phyloP scores from a whole-genome alignment of 2,888 invertebrate genomes.

The Thymelicus acteon region DNA sequence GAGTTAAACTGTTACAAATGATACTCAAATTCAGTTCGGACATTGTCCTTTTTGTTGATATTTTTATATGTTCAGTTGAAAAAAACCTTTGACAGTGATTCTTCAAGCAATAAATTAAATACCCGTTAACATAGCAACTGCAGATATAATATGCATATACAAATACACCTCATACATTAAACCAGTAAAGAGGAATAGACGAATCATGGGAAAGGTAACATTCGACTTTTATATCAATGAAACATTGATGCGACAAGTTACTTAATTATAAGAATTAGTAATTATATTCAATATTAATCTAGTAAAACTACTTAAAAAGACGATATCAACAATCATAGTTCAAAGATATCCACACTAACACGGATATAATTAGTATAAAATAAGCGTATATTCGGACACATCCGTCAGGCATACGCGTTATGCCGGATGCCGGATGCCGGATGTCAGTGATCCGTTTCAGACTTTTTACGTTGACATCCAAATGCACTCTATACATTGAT shows the following conservation, averaged over 20 bases:
- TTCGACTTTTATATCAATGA: slow-evolving; percentile 48
- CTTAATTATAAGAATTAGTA: slow-evolving; percentile 22
- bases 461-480: slow-evolving; percentile 70
- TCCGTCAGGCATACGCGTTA: slow-evolving; percentile 63
- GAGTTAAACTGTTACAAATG: too few relatives aligned
- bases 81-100: background rate
- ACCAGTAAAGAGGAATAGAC: slow-evolving; percentile 18
- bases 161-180: slow-evolving; percentile 4
- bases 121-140: slow-evolving; percentile 70
- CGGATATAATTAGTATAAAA: slow-evolving; percentile 79
- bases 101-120: slow-evolving; percentile 6
- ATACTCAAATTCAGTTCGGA: too few relatives aligned
- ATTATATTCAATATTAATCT: slow-evolving; percentile 31
- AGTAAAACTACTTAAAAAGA: slow-evolving; percentile 59
- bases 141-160: slow-evolving; percentile 13
- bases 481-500: slow-evolving; percentile 39
- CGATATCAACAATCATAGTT: slow-evolving; percentile 70
- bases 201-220: slow-evolving; percentile 12
- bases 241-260: slow-evolving; percentile 50
- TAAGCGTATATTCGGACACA: slow-evolving; percentile 83
- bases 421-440: slow-evolving; percentile 49
- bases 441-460: slow-evolving; percentile 72
- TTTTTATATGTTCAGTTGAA: background rate
- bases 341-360: slow-evolving; percentile 74
- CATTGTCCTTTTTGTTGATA: too few relatives aligned